A percentile compares a stretch with the other conserved stretches of the same genome.
Evolutionary conservation across 2,113 vertebrate genomes (phyloP).

Genomic region (Saguinus midas): DNA sequence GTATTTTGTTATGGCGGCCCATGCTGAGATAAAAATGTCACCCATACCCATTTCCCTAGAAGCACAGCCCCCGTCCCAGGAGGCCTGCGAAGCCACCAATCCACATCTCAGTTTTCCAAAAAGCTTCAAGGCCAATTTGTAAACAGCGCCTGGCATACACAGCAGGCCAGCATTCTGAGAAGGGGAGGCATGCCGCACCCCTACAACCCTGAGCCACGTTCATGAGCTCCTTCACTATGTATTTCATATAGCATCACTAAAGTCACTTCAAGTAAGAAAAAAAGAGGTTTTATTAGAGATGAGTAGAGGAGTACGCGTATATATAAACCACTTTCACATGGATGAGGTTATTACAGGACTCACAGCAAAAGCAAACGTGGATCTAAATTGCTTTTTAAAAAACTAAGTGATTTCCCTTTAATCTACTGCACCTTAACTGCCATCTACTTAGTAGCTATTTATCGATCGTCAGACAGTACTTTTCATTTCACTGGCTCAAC

Average conservation of each 20-base stretch:
- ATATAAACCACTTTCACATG: slow-evolving; percentile 46
- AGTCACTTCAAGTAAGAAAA: background rate
- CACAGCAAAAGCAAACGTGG: slow-evolving; percentile 36
- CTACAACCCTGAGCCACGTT: background rate
- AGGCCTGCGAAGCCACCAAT: background rate
- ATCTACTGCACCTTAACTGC: slow-evolving; percentile 49
- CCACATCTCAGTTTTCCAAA: background rate
- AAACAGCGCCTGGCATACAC: background rate
- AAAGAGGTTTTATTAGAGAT: background rate
- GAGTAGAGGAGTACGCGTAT: slow-evolving; percentile 16
- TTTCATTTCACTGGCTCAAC: slow-evolving; percentile 54
- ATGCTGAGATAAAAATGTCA: background rate
- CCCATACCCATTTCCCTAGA: background rate
- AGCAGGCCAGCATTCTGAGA: background rate
- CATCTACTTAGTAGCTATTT: slow-evolving; percentile 55
- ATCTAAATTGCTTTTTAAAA: slow-evolving; percentile 39
- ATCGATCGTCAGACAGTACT: slow-evolving; percentile 38
- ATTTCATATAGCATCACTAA: background rate
- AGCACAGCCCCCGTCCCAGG: background rate
- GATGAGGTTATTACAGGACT: background rate
- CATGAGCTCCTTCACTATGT: background rate
- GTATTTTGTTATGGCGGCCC: background rate
- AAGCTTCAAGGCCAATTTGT: background rate
- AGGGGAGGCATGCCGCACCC: background rate
- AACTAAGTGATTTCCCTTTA: slow-evolving; percentile 61